Evolutionary conservation across 2,797 vertebrate genomes (phyloP), one percentile per base, ranked within the genome.

Genomic region (Atherinosoma microstoma): DNA sequence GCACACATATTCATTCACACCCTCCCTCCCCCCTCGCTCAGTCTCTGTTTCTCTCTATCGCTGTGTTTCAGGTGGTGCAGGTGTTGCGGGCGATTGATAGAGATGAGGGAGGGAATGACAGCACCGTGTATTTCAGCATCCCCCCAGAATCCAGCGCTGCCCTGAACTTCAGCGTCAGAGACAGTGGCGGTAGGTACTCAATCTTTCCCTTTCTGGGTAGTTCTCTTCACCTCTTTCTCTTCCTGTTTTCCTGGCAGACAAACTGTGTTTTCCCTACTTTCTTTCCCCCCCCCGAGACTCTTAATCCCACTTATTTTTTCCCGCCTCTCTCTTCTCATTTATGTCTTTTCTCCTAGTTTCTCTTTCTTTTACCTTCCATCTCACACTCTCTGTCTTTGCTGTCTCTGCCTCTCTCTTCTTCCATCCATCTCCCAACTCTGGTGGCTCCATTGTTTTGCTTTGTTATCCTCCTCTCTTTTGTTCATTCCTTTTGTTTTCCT

Each of bases 51-150:
- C 81, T 77, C 80, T 92, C 82, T 92, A 83, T 93, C 84, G 89
- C 77, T 87, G 70, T 72, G 59, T 86, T 93, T 90, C 93, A 98
- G 96, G 93, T 97, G 91, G 96, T 98, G 90, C 96, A 97, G 93
- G 94, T 96, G 87, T 92, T 97, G 88, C 92, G 92, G 72, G 96
- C 96, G 57, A 94, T 96, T 90, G 97, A 98, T 94, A 94, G 93
- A 93, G 97, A 98, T 67, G 95, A 96, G 82, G 94, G 90, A 10
- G 96, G 96, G 67, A 96, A 96, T 78, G 94, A 95, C 85, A 97
- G 95, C 90, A 90, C 92, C 0, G 94, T 97, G 88, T 96, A 96
- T 90, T 96, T 97, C 88, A 96, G 95, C 90, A 96, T 96, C 86
- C 95, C 95, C 22, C 87, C 92, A 7, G 96, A 95, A 77, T 94